phyloP scores from a whole-genome alignment of 2,888 invertebrate genomes.

The Ptilodon capucinus region DNA sequence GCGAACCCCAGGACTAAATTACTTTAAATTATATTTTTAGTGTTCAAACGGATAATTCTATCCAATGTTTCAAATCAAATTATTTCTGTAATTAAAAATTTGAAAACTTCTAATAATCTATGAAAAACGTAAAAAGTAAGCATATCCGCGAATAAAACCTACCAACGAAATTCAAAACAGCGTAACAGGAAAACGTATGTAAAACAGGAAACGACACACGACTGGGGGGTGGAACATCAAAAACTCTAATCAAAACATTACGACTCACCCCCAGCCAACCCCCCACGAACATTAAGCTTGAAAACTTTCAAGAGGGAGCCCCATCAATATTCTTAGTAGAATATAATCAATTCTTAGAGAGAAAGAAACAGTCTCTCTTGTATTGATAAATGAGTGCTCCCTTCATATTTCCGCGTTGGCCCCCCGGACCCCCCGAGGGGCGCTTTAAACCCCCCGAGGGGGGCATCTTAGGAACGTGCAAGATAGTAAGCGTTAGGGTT shows the following conservation, averaged over 20 bases:
- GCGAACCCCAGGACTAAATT: no score
- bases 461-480: slow-evolving; percentile 79
- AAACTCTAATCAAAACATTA: slow-evolving; percentile 73
- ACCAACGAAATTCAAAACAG: background rate
- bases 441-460: slow-evolving; percentile 46
- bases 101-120: no score
- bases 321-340: slow-evolving; percentile 80
- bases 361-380: slow-evolving; percentile 79
- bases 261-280: slow-evolving; percentile 31
- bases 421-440: slow-evolving; percentile 44
- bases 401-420: slow-evolving; percentile 78
- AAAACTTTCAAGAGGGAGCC: slow-evolving; percentile 59
- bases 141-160: background rate
- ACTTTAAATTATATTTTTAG: no score
- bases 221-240: slow-evolving; percentile 54
- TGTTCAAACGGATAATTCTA: no score
- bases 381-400: slow-evolving; percentile 82
- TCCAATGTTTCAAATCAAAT: no score
- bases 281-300: slow-evolving; percentile 42
- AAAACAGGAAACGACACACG: slow-evolving; percentile 28
- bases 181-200: slow-evolving; percentile 17
- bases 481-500: slow-evolving; percentile 79
- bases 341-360: slow-evolving; percentile 80
- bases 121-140: background rate
- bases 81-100: no score